Conservation (phyloP, 2,113 vertebrate genomes). For the cat (Felis catus) region DNA sequence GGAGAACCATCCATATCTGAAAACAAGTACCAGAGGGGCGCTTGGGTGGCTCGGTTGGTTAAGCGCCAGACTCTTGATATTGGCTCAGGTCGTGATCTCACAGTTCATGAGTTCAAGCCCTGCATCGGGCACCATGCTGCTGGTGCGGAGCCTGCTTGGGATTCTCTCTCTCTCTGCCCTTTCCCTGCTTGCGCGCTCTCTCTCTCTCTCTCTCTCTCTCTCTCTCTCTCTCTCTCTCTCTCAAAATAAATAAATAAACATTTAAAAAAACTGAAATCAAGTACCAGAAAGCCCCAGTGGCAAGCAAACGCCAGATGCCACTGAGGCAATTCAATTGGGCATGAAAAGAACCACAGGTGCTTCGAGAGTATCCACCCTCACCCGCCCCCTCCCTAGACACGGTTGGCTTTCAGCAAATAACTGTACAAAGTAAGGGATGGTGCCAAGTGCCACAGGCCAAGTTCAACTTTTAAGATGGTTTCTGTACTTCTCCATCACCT, state of each 20-base stretch:
- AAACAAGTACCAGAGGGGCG: background rate
- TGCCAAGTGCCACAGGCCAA: background rate
- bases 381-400: fast-evolving
- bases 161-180: too few relatives aligned
- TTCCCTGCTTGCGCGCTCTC: too few relatives aligned
- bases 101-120: too few relatives aligned
- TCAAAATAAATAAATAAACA: too few relatives aligned
- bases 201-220: too few relatives aligned
- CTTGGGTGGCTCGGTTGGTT: too few relatives aligned
- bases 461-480: background rate
- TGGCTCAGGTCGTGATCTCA: too few relatives aligned
- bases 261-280: background rate
- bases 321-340: background rate
- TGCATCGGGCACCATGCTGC: too few relatives aligned
- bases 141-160: too few relatives aligned
- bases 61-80: too few relatives aligned
- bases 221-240: too few relatives aligned
- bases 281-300: background rate
- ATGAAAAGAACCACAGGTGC: background rate
- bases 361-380: fast-evolving
- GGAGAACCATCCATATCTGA: background rate
- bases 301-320: background rate
- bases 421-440: background rate
- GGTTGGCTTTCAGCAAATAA: background rate
- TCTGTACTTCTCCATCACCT: background rate